Conservation (phyloP, 2,797 vertebrate genomes). For the Steatocranus sp. region DNA sequence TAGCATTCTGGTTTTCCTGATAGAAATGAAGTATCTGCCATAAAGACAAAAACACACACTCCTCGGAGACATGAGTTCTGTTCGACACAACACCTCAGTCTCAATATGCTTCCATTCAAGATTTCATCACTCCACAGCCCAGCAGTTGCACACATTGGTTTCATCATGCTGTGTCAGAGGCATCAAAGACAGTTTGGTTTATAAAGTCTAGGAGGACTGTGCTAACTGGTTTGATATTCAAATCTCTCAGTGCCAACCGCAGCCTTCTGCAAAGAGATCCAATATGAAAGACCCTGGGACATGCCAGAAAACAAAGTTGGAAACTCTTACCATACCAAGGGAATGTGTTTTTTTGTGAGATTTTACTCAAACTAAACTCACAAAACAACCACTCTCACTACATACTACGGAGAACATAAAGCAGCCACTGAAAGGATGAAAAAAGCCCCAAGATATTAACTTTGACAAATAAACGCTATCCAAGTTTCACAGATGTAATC, state of each 20-base stretch:
- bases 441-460: not conserved
- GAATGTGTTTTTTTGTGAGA: not conserved
- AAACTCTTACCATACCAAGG: not conserved
- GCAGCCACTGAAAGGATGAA: not conserved
- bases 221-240: conserved; percentile 1
- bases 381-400: not conserved
- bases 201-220: not conserved
- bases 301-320: not conserved
- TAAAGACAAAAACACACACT: not conserved
- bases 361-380: not conserved
- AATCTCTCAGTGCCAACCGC: not conserved
- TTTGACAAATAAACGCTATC: conserved; percentile 24
- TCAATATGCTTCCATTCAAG: conserved; percentile 20
- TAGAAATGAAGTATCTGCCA: not conserved
- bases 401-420: not conserved
- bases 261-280: not conserved
- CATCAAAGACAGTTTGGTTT: conserved; percentile 51
- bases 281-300: not conserved
- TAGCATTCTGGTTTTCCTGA: not conserved
- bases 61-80: conserved; percentile 8
- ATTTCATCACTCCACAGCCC: conserved; percentile 28
- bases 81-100: not conserved
- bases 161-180: conserved; percentile 50
- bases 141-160: conserved; percentile 19
- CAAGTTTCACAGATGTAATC: conserved; percentile 8